Percentiles rank a stretch among this genome's conserved stretches.
phyloP scores from a whole-genome alignment of 2,888 invertebrate genomes.

The Altica lythri region DNA sequence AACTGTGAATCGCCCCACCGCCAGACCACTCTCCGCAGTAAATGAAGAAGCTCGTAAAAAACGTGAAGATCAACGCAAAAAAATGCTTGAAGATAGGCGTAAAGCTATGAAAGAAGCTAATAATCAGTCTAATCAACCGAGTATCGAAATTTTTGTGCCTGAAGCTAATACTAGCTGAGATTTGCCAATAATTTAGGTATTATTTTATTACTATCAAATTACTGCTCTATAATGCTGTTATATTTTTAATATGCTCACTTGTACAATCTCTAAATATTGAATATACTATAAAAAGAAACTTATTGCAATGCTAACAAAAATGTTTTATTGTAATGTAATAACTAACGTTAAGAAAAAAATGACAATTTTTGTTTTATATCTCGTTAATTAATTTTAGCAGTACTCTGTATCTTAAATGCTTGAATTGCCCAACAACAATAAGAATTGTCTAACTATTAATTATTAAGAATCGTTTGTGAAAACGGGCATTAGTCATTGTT shows the following conservation, averaged over 20 bases:
- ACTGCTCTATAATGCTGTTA: conserved; percentile 22
- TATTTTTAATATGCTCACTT: conserved; percentile 30
- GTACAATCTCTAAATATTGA: conserved; percentile 29
- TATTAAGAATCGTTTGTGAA: too few species aligned
- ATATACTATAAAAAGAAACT: too few species aligned
- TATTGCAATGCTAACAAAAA: conserved; percentile 30
- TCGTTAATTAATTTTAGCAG: conserved; percentile 3
- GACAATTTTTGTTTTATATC: conserved; percentile 19
- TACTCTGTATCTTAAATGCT: too few species aligned
- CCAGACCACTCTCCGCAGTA: conserved; percentile 53
- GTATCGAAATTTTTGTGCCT: conserved; percentile 57
- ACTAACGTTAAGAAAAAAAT: background rate
- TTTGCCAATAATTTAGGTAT: conserved; percentile 5
- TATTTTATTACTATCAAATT: conserved; percentile 16
- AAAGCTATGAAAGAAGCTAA: conserved; percentile 61
- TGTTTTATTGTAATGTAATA: conserved; percentile 25
- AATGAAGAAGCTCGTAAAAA: conserved; percentile 60
- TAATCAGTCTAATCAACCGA: conserved; percentile 44
- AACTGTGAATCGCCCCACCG: conserved; percentile 27
- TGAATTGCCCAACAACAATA: too few species aligned
- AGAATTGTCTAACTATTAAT: too few species aligned
- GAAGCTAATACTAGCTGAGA: conserved; percentile 55
- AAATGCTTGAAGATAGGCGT: conserved; percentile 78
- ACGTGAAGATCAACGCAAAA: conserved; percentile 75
- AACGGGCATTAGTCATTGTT: too few species aligned